phyloP scores from a whole-genome alignment of 2,888 invertebrate genomes.

The Heliconius cydno region DNA sequence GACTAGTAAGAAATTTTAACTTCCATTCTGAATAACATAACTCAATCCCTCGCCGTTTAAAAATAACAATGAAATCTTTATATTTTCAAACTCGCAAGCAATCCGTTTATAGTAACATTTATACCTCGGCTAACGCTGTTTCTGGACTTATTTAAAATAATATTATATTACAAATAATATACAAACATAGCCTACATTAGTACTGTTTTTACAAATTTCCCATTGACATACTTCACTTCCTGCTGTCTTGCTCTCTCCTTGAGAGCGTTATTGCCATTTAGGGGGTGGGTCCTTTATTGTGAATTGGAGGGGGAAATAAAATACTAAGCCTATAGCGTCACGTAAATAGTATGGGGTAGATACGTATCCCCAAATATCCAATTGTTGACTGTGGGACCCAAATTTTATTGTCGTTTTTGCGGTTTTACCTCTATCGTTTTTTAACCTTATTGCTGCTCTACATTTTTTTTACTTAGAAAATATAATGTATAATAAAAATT shows the following conservation, averaged over 20 bases:
- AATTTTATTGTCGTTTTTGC: background rate
- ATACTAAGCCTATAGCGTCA: conserved; percentile 68
- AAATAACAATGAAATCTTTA: no score
- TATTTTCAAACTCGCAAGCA: no score
- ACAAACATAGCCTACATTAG: background rate
- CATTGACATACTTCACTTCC: conserved; percentile 42
- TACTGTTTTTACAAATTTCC: background rate
- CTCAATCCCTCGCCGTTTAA: no score
- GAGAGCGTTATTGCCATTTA: conserved; percentile 56
- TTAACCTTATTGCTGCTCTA: background rate
- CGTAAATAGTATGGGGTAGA: conserved; percentile 42
- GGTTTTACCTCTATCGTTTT: background rate
- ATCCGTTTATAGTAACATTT: no score
- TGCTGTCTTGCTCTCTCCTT: conserved; percentile 63
- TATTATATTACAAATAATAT: no score
- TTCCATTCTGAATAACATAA: no score
- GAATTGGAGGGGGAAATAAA: conserved; percentile 66
- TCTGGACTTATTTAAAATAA: no score
- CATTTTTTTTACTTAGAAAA: background rate
- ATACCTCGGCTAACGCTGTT: no score
- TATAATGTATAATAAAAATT: no score
- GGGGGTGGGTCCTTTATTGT: conserved; percentile 60
- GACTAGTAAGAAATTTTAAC: no score
- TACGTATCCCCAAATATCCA: conserved; percentile 14
- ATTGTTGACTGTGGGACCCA: background rate